These are phyloP conservation scores for Montipora sp. DNA, from an alignment of 64 coral and sea anemone genomes.

Conservation along the genomic window DNA sequence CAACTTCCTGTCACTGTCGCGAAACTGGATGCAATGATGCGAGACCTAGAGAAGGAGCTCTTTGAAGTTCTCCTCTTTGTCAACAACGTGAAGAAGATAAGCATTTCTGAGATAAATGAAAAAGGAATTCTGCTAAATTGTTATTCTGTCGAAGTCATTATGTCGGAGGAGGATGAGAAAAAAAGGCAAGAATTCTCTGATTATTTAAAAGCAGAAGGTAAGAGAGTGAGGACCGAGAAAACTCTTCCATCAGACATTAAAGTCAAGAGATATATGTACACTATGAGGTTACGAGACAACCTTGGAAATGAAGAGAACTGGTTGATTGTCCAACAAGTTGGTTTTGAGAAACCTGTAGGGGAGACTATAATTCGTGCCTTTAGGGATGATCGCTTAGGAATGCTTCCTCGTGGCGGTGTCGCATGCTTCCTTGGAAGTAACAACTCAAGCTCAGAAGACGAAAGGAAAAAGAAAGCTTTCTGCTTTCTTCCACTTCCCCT, in stretches of 20 bases:
- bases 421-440: conserved; percentile 29
- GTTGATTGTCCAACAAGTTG: conserved; percentile 73
- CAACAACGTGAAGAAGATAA: conserved; percentile 60
- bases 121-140: background rate
- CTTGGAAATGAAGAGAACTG: conserved; percentile 43
- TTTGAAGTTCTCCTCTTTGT: conserved; percentile 71
- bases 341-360: conserved; percentile 45
- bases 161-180: conserved; percentile 35
- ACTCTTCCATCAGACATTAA: background rate
- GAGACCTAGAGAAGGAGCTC: conserved; percentile 25
- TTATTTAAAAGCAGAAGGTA: conserved; percentile 38
- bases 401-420: conserved; percentile 82
- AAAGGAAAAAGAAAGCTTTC: conserved; percentile 57
- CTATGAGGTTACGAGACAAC: conserved; percentile 54
- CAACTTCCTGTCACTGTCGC: background rate
- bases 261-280: conserved; percentile 38
- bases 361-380: conserved; percentile 34
- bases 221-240: background rate
- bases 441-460: too few species aligned
- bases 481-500: conserved; percentile 88
- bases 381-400: conserved; percentile 36
- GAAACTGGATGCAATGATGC: conserved; percentile 12
- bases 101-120: conserved; percentile 27
- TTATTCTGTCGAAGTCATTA: conserved; percentile 23
- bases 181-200: conserved; percentile 41